These are phyloP conservation scores for Brachionus calyciflorus DNA, from an alignment of 1,140 invertebrate genomes.

Conservation along the genomic window DNA sequence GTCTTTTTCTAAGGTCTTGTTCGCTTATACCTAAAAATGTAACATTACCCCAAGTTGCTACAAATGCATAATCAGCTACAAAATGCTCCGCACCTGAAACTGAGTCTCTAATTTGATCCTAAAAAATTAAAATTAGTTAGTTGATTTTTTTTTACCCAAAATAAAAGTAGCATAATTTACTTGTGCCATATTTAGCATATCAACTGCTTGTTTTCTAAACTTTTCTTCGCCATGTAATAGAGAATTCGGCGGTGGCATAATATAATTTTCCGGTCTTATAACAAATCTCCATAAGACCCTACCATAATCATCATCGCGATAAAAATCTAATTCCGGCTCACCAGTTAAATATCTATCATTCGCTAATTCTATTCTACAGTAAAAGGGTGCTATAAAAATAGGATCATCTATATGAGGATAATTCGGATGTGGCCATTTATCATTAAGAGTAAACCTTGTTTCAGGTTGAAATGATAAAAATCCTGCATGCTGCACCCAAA, in stretches of 20 bases:
- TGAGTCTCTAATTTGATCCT: slow-evolving; percentile 43
- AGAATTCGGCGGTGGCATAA: slow-evolving; percentile 20
- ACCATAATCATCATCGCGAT: slow-evolving; percentile 31
- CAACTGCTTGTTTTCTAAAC: slow-evolving; percentile 41
- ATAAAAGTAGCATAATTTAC: background rate
- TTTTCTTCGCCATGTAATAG: slow-evolving; percentile 31
- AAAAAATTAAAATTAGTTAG: background rate
- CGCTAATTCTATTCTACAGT: slow-evolving; percentile 24
- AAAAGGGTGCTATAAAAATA: slow-evolving; percentile 43
- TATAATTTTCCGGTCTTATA: slow-evolving; percentile 27
- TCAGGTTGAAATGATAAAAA: slow-evolving; percentile 42
- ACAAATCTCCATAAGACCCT: slow-evolving; percentile 31
- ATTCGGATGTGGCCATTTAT: slow-evolving; percentile 44
- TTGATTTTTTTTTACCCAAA: background rate
- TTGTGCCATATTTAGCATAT: slow-evolving; percentile 46
- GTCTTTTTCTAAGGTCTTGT: slow-evolving; percentile 63
- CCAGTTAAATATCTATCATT: slow-evolving; percentile 44
- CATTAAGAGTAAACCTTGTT: background rate
- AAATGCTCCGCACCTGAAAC: slow-evolving; percentile 76
- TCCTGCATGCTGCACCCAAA: slow-evolving; percentile 35
- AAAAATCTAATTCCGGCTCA: slow-evolving; percentile 5
- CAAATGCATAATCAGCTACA: slow-evolving; percentile 78
- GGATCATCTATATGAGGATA: slow-evolving; percentile 45
- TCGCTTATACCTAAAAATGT: slow-evolving; percentile 70
- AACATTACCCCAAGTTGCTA: slow-evolving; percentile 93